Conservation (phyloP, 2,888 invertebrate species). For the Diploptera punctata region DNA sequence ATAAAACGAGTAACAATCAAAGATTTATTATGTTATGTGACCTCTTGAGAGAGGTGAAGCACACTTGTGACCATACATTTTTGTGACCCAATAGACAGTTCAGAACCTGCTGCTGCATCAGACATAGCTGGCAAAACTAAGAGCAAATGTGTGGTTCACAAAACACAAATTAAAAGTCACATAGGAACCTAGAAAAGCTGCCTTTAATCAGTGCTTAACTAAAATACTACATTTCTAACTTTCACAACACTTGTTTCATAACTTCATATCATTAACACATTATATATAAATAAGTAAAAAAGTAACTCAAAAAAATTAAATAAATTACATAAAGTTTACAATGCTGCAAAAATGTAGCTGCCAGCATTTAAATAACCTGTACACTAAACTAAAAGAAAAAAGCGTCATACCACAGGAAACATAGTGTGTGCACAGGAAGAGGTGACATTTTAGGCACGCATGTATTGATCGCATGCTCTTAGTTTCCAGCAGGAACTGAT, state of each 20-base stretch:
- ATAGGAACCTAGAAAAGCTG: constrained; percentile 14
- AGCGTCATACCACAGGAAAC: constrained; percentile 21
- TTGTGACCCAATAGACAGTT: constrained; percentile 38
- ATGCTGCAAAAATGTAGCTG: constrained; percentile 7
- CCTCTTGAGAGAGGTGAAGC: constrained; percentile 41
- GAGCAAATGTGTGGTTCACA: constrained; percentile 32
- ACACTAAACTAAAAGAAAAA: not conserved
- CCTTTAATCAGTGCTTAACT: not conserved
- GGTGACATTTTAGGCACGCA: not conserved
- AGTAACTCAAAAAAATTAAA: constrained; percentile 15
- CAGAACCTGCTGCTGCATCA: constrained; percentile 9
- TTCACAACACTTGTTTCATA: constrained; percentile 9
- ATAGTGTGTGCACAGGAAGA: constrained; percentile 32
- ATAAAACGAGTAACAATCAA: constrained; percentile 43
- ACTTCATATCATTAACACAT: constrained; percentile 14
- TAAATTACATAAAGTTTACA: not conserved
- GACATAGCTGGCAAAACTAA: constrained; percentile 41
- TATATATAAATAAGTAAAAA: constrained; percentile 20
- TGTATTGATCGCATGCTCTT: constrained; percentile 38
- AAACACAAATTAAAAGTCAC: constrained; percentile 25
- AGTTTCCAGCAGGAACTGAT: constrained; percentile 39
- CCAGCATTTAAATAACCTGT: not conserved
- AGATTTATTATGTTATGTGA: constrained; percentile 39
- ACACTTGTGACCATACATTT: constrained; percentile 42
- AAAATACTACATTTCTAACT: not conserved